Percentiles rank a stretch among this genome's conserved stretches.
phyloP scores from a whole-genome alignment of 2,888 invertebrate genomes.

The Erebia epiphron region DNA sequence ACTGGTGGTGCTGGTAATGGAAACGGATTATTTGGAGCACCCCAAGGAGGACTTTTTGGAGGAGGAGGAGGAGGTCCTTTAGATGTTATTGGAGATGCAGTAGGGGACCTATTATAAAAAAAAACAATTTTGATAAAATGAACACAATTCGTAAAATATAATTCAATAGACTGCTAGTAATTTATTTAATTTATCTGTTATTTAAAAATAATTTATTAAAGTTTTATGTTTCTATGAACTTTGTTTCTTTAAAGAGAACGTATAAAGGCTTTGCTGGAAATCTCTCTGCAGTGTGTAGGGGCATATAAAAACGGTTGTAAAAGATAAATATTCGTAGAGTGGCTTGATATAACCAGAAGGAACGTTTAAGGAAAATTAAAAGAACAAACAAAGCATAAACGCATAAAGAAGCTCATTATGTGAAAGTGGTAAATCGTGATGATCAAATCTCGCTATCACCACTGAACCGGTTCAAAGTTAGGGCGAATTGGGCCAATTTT shows the following conservation, averaged over 20 bases:
- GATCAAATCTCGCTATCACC: constrained; percentile 57
- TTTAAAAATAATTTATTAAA: constrained; percentile 16
- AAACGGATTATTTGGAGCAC: constrained; percentile 37
- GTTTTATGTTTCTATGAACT: neutral
- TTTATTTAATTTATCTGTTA: constrained; percentile 21
- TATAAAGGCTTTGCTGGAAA: neutral
- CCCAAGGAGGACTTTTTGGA: constrained; percentile 38
- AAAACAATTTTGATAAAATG: constrained; percentile 36
- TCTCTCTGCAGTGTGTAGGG: constrained; percentile 5
- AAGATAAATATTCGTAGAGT: constrained; percentile 19
- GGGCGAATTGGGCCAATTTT: constrained; percentile 64
- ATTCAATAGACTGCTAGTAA: neutral
- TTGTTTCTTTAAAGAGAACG: constrained; percentile 8
- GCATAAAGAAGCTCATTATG: constrained; percentile 38
- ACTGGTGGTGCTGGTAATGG: constrained; percentile 42
- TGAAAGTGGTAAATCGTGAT: constrained; percentile 59
- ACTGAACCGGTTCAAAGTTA: constrained; percentile 68
- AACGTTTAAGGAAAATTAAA: constrained; percentile 20
- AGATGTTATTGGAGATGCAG: constrained; percentile 67
- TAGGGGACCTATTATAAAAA: constrained; percentile 68
- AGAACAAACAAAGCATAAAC: neutral
- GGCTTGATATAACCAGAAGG: constrained; percentile 7
- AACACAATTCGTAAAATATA: neutral
- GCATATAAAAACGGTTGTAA: constrained; percentile 34
- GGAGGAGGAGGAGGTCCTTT: constrained; percentile 59